Base-by-base conservation (phyloP, 2,113 vertebrate genomes). In the Anthoscopus minutus region DNA sequence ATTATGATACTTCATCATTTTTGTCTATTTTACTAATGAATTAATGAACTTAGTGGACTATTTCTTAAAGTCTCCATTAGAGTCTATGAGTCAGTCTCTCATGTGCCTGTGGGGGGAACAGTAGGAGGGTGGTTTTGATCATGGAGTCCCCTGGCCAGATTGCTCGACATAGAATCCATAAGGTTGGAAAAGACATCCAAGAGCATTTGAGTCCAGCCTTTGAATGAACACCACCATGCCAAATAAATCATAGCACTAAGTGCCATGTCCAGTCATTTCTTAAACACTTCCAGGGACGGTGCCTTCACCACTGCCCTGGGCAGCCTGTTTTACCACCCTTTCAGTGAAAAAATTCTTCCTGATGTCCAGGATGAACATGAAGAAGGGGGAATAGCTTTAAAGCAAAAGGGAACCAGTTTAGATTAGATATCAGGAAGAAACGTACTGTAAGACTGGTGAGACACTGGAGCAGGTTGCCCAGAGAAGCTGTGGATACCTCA, bases 371-470 rank as follows among this genome's bases (percentile, higher is more conserved):
- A 23, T 80, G 58, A 37, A 13, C 22, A 37, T 28, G 27, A 58
- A 28, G 15, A 51, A 24, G 12, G 27, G 2, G 4, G 11, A 37
- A 58, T 44, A 13, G 13, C 51, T 73, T 73, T 57, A 37, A 81
- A 65, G 5, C 37, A 37, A 44, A 81, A 73, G 37, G 9, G 15
- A 2, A 16, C 5, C 0, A 0, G 8, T 66, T 66, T 51, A 17
- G 27, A 72, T 37, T 23, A 33, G 37, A 2, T 66, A 44, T 24
- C 6, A 66, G 23, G 28, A 66, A 58, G 33, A 73, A 44, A 44
- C 2, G 0, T 44, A 33, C 27, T 44, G 13, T 58, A 33, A 51
- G 28, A 6, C 10, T 45, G 23, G 8, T 66, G 51, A 73, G 33
- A 4, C 37, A 30, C 37, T 33, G 67, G 28, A 2, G 13, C 4